Evolutionary conservation across 2,888 invertebrate genomes (phyloP), one percentile per base, ranked within the genome.

Genomic region (Tenthredo scrophulariae): DNA sequence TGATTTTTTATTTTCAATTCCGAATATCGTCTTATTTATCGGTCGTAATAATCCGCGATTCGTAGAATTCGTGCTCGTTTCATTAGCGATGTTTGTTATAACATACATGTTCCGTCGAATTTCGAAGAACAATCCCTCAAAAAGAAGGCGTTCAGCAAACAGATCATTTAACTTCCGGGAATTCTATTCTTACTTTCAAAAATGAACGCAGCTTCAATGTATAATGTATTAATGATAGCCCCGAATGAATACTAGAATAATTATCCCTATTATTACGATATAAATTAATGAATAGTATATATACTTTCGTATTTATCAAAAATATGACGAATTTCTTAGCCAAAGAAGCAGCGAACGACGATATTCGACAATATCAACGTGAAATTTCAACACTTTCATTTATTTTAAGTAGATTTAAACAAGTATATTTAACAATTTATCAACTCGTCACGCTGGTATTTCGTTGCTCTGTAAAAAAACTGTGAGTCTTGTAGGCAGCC

Each of bases 401-500:
- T 6, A 6, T 58, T 58, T 58, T n/a, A 58, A 46, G 15, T 46
- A 50, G 18, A 50, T 18, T 50, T 15, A 46, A 13, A 50, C 9
- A 22, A n/a, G n/a, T 26, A 22, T n/a, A n/a, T 74, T 74, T 2
- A 43, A 22, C 9, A n/a, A 22, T 74, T 29, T 79, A 22, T 79
- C 79, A 79, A 22, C 79, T 58, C 13, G 58, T 4, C 10, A 37
- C n/a, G n/a, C 26, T 33, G 0, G 79, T 37, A 62, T 46, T 26
- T 37, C 13, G 1, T 13, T 18, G 9, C 7, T 79, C 58, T 37
- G 79, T 79, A 37, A 96, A 96, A 93, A 95, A 96, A 22, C 91
- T 89, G 89, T 96, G 93, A 54, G 90, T 90, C 92, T 95, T 95
- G 85, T 95, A 94, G 86, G 92, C 90, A 77, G 91, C 88, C 89